phyloP scores from a whole-genome alignment of 2,888 invertebrate genomes.

The Anticlea derivata region DNA sequence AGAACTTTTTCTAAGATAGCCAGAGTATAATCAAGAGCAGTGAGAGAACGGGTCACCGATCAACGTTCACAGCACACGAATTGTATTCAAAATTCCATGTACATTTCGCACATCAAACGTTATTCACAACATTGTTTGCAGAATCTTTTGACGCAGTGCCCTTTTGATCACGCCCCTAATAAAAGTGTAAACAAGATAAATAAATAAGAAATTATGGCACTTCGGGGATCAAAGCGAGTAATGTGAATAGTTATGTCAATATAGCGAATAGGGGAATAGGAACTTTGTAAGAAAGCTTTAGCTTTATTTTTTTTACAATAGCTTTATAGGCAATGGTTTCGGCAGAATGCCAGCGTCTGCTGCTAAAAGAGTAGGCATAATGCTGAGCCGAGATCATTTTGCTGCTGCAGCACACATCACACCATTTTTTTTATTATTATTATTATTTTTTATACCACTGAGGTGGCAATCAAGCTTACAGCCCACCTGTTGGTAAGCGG shows the following conservation, averaged over 20 bases:
- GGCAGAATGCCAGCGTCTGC: too few relatives aligned
- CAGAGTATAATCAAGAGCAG: too few relatives aligned
- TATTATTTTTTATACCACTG: too few relatives aligned
- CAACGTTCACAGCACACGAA: not conserved
- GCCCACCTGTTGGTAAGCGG: too few relatives aligned
- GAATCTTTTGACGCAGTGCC: conserved; percentile 26
- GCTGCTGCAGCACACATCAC: too few relatives aligned
- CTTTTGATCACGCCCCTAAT: conserved; percentile 35
- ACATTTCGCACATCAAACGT: conserved; percentile 26
- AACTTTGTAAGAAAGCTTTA: not conserved
- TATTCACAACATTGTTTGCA: conserved; percentile 30
- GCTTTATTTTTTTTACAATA: too few relatives aligned
- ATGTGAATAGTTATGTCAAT: conserved; percentile 20
- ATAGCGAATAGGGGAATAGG: not conserved
- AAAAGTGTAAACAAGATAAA: conserved; percentile 32
- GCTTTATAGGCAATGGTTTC: too few relatives aligned
- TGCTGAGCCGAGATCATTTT: too few relatives aligned
- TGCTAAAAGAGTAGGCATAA: too few relatives aligned
- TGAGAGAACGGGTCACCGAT: not conserved
- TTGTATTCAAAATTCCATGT: not conserved
- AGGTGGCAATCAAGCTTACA: too few relatives aligned
- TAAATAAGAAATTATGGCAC: conserved; percentile 31
- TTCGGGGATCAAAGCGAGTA: conserved; percentile 20
- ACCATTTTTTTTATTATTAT: too few relatives aligned
- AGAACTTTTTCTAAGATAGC: not conserved